These are phyloP conservation scores for Trichogramma pretiosum DNA, from an alignment of 1,140 invertebrate species.

Conservation along the genomic window DNA sequence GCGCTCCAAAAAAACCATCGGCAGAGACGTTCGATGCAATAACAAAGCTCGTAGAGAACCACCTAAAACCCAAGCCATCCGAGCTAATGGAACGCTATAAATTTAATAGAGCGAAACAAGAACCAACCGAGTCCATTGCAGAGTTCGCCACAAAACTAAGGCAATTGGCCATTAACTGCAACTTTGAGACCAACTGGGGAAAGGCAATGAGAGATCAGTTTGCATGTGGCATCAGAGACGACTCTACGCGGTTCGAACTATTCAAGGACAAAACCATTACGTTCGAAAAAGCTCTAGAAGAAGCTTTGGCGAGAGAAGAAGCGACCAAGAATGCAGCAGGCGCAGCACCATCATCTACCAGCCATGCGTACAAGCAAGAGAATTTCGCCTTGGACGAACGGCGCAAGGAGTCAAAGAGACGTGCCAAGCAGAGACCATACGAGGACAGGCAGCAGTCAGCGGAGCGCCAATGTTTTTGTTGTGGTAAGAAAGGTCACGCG, in stretches of 20 bases:
- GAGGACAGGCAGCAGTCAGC: not conserved
- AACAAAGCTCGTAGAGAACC: conserved; percentile 3
- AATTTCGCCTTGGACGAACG: not conserved
- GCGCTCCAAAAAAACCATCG: conserved; percentile 6
- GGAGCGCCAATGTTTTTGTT: not conserved
- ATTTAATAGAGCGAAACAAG: conserved; percentile 11
- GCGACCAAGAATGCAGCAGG: not conserved
- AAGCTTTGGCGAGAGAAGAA: not conserved
- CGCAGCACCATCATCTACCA: not conserved
- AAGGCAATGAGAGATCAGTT: conserved; percentile 8
- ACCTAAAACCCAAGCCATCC: conserved; percentile 11
- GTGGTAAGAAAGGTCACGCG: not conserved
- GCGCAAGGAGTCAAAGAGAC: not conserved
- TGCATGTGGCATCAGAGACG: not conserved
- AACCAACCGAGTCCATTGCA: conserved; percentile 5
- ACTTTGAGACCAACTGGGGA: not conserved
- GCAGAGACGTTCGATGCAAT: conserved; percentile 7
- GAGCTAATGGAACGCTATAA: conserved; percentile 10
- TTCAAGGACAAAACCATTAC: not conserved
- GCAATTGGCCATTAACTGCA: conserved; percentile 4
- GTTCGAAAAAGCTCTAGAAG: not conserved
- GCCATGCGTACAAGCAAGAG: not conserved
- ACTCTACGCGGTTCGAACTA: conserved; percentile 1
- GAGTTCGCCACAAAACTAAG: conserved; percentile 12
- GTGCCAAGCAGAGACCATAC: not conserved